Conservation (phyloP, 1,140 invertebrate genomes). For the Drosophila willistoni region DNA sequence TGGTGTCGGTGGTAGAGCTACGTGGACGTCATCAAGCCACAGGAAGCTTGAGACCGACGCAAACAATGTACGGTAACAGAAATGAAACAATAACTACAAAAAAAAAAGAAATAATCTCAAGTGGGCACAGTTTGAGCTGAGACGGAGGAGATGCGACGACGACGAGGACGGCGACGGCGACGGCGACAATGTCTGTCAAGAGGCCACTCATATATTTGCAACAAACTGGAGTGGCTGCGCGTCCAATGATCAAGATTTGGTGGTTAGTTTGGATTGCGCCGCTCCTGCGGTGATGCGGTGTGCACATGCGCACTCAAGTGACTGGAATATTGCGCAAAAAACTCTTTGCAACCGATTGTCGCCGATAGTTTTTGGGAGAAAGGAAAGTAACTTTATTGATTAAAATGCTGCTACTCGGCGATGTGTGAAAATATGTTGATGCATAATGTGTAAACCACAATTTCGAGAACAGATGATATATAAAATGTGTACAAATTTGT, state of each 20-base stretch:
- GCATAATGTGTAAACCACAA: background rate
- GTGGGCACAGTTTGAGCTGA: conserved; percentile 62
- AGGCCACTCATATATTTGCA: conserved; percentile 78
- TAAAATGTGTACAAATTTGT: too few species aligned
- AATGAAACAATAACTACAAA: conserved; percentile 9
- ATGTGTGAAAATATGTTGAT: conserved; percentile 64
- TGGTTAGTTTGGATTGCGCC: conserved; percentile 35
- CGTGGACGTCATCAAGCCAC: conserved; percentile 73
- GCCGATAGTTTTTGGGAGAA: conserved; percentile 34
- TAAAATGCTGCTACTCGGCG: conserved; percentile 51
- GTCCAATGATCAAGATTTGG: conserved; percentile 25
- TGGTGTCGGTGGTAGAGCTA: conserved; percentile 20
- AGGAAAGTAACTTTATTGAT: conserved; percentile 48
- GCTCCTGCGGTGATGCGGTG: conserved; percentile 71
- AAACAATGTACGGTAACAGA: conserved; percentile 45
- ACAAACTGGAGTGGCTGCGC: conserved; percentile 59
- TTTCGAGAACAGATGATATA: background rate
- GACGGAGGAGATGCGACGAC: conserved; percentile 35
- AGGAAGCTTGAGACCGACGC: conserved; percentile 62
- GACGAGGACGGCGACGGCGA: conserved; percentile 5
- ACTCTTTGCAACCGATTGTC: conserved; percentile 64
- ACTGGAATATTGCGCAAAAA: conserved; percentile 52
- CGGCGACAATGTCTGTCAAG: conserved; percentile 69
- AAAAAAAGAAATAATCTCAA: conserved; percentile 33
- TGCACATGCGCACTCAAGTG: conserved; percentile 73